These are phyloP conservation scores for Anguilla japonica DNA, from an alignment of 2,113 vertebrate species.

Conservation along the genomic window DNA sequence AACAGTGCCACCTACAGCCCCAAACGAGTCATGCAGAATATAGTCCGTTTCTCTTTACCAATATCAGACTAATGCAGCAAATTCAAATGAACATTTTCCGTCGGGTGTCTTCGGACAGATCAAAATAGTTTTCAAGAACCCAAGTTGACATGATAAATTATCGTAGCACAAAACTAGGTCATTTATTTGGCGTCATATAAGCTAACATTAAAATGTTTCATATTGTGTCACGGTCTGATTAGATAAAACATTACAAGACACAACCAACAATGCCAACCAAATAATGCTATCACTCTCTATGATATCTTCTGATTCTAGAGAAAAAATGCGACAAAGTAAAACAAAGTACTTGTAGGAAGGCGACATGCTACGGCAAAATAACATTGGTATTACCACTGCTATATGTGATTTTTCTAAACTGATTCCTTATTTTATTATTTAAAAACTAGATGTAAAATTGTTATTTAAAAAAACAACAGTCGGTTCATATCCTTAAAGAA, in stretches of 20 bases:
- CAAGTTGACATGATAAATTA: background rate
- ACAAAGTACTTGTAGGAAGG: background rate
- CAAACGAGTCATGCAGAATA: background rate
- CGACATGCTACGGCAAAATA: background rate
- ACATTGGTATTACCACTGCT: too few relatives aligned
- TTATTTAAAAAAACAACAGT: background rate
- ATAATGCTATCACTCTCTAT: background rate
- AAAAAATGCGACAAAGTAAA: background rate
- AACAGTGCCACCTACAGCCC: constrained; percentile 24
- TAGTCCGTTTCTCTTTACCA: background rate
- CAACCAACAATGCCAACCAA: background rate
- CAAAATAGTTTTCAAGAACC: background rate
- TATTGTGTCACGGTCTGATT: background rate
- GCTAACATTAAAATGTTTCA: background rate
- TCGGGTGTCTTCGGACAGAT: background rate
- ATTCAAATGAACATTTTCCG: background rate
- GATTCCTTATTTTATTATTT: background rate
- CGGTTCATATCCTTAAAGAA: background rate
- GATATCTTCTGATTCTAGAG: background rate
- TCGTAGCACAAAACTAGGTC: background rate
- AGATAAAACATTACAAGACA: background rate
- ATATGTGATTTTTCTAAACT: background rate
- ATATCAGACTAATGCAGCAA: background rate
- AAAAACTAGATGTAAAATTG: background rate
- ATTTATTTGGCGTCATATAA: background rate